Conservation (phyloP, 1,140 invertebrate genomes). For the Drosophila eugracilis region DNA sequence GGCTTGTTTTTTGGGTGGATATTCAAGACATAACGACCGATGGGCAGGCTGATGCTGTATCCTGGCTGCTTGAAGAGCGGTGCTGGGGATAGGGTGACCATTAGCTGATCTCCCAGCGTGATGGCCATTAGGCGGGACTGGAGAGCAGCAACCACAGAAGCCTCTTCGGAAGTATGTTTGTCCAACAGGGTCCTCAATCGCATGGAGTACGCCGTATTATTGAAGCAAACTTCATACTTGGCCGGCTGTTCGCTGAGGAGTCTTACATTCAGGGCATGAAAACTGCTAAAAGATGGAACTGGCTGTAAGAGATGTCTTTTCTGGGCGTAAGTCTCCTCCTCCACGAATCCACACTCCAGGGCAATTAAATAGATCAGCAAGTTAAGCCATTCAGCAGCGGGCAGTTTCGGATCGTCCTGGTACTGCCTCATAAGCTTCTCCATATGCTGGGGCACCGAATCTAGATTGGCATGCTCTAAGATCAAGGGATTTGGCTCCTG, state of each 20-base stretch:
- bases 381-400: conserved; percentile 37
- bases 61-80: conserved; percentile 37
- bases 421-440: conserved; percentile 38
- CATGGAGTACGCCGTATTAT: conserved; percentile 31
- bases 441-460: conserved; percentile 57
- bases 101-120: conserved; percentile 61
- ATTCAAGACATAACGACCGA: conserved; percentile 68
- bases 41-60: conserved; percentile 58
- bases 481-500: conserved; percentile 36
- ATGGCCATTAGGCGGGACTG: conserved; percentile 49
- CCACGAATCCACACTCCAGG: conserved; percentile 64
- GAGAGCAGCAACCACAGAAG: conserved; percentile 3
- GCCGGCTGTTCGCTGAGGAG: conserved; percentile 35
- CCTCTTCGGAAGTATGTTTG: conserved; percentile 1
- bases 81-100: conserved; percentile 62
- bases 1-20: conserved; percentile 48
- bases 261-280: conserved; percentile 66
- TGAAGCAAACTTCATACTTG: conserved; percentile 15
- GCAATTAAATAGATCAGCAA: conserved; percentile 63
- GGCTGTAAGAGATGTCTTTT: conserved; percentile 35
- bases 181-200: conserved; percentile 49
- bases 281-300: conserved; percentile 52
- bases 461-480: conserved; percentile 56
- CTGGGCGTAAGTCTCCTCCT: conserved; percentile 39
- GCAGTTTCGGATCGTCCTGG: conserved; percentile 8